Evolutionary conservation across 2,888 invertebrate species (phyloP).

Genomic region (Phortica magna): DNA sequence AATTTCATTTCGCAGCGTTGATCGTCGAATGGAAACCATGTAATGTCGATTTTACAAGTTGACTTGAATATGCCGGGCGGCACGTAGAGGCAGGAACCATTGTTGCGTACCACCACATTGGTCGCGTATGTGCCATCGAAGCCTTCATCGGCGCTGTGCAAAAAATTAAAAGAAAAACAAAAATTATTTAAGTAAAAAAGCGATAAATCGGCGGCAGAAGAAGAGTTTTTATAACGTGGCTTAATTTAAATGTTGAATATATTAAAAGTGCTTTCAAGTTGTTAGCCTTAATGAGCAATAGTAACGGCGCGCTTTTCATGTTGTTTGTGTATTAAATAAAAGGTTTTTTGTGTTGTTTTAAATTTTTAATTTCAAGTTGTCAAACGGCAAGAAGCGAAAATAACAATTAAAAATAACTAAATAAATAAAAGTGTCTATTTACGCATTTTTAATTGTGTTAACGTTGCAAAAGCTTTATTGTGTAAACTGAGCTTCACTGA

Average conservation of each 20-base stretch:
- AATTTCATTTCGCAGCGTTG: conserved; percentile 99
- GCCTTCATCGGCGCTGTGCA: conserved; percentile 95
- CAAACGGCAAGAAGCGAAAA: no score
- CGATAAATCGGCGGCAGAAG: neutral
- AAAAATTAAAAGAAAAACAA: conserved; percentile 27
- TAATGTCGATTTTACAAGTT: conserved; percentile 99
- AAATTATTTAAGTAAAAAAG: neutral
- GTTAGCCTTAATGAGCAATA: no score
- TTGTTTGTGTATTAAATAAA: no score
- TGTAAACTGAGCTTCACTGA: neutral
- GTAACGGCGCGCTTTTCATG: no score
- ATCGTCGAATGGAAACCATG: conserved; percentile 99
- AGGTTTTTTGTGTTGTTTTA: no score
- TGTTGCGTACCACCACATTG: conserved; percentile 96
- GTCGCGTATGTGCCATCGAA: conserved; percentile 99
- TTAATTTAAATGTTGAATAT: no score
- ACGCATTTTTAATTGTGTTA: neutral
- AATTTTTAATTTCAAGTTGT: no score
- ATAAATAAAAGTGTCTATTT: neutral
- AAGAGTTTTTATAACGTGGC: no score
- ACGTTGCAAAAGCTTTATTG: neutral
- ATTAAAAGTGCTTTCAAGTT: no score
- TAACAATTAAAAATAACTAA: no score
- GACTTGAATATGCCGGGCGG: conserved; percentile 99
- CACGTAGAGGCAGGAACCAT: conserved; percentile 96